Percentiles rank a stretch among this genome's conserved stretches.
Evolutionary conservation across 1,140 invertebrate species (phyloP).

Genomic region (Camponotus pennsylvanicus): DNA sequence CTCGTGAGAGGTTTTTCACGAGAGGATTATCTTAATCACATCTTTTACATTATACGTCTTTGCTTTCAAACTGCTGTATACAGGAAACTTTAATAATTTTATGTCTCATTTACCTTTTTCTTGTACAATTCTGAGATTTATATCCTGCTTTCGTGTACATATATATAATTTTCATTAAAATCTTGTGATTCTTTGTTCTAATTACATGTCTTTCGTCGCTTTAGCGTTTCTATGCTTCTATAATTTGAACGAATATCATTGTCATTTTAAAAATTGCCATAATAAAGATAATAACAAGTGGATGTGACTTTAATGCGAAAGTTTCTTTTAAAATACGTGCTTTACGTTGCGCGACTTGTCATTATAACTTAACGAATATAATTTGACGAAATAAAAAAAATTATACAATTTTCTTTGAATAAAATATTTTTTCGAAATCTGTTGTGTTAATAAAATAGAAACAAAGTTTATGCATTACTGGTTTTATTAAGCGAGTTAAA

Average conservation of each 20-base stretch:
- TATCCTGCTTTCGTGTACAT: neutral
- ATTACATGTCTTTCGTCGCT: slow-evolving; percentile 23
- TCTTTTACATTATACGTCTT: neutral
- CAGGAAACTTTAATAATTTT: neutral
- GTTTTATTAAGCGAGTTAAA: neutral
- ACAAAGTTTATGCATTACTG: neutral
- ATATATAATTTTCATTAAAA: neutral
- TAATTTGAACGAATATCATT: slow-evolving; percentile 47
- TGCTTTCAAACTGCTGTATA: neutral
- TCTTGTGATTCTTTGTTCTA: neutral
- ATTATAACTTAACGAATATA: neutral
- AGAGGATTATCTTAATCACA: neutral
- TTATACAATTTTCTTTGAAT: neutral
- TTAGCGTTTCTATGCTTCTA: no score
- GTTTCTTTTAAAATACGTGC: slow-evolving; percentile 3
- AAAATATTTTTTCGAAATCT: neutral
- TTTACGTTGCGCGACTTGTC: neutral
- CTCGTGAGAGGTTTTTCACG: slow-evolving; percentile 11
- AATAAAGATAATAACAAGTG: slow-evolving; percentile 20
- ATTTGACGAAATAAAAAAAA: slow-evolving; percentile 17
- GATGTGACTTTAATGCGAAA: slow-evolving; percentile 11
- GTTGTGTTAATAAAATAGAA: neutral
- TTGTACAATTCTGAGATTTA: neutral
- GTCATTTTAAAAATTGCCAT: slow-evolving; percentile 19
- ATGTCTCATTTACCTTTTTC: neutral